These are phyloP conservation scores for Chlorodrepanis virens DNA, from an alignment of 2,113 vertebrate genomes.

Conservation along the genomic window DNA sequence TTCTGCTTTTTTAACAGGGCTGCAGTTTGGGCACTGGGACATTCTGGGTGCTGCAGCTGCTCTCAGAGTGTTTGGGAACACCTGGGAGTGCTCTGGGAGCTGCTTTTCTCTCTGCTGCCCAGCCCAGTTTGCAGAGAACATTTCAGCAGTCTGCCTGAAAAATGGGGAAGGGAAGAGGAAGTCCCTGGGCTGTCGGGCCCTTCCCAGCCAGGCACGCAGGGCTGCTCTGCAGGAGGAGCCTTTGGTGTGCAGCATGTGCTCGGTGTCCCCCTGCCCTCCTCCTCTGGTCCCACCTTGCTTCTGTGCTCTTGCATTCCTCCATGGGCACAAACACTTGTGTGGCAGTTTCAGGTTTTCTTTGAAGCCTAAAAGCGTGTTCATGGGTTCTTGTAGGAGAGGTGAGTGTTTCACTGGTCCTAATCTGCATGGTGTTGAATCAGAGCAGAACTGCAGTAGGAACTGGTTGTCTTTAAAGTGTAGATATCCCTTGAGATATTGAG, in stretches of 20 bases:
- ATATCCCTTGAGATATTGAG: background rate
- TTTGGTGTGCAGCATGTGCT: background rate
- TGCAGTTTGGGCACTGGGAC: background rate
- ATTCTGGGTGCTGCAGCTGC: background rate
- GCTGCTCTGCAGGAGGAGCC: background rate
- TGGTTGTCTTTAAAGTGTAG: background rate
- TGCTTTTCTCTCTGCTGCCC: background rate
- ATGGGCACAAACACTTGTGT: background rate
- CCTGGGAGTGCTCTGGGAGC: background rate
- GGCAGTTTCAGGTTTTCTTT: background rate
- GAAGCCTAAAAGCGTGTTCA: fast-evolving
- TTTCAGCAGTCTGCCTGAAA: background rate
- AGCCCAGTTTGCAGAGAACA: background rate
- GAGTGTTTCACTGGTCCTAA: background rate
- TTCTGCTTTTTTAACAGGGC: background rate
- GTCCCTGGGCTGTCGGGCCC: background rate
- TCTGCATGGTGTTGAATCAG: background rate
- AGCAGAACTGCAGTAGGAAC: background rate
- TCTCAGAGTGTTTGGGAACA: fast-evolving
- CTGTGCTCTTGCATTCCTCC: background rate
- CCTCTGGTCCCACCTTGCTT: background rate
- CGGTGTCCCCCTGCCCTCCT: background rate
- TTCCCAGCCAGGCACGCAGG: background rate
- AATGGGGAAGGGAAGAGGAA: background rate
- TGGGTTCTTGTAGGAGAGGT: background rate